Evolutionary conservation across 2,113 vertebrate species (phyloP).

Genomic region (Sialia sialis): DNA sequence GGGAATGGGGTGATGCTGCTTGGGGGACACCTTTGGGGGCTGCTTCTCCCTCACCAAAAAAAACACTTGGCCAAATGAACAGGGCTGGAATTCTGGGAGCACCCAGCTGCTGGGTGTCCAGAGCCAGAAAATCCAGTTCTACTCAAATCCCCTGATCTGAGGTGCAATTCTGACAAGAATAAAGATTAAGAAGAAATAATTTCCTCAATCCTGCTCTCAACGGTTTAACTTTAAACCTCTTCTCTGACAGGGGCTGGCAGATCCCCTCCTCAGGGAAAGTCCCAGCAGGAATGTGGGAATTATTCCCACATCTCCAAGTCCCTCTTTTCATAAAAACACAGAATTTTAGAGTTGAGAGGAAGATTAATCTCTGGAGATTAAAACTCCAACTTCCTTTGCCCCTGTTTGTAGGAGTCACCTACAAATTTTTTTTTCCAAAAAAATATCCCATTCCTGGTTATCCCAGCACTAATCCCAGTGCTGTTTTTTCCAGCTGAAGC

Average conservation of each 20-base stretch:
- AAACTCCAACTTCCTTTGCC: too few relatives aligned
- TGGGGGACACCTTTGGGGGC: background rate
- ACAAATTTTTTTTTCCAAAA: too few relatives aligned
- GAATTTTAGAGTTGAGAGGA: too few relatives aligned
- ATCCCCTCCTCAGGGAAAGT: too few relatives aligned
- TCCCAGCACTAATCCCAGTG: background rate
- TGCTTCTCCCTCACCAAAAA: background rate
- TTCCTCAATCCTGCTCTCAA: background rate
- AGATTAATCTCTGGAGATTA: too few relatives aligned
- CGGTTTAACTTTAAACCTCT: background rate
- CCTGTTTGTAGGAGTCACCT: background rate
- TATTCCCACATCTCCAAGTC: too few relatives aligned
- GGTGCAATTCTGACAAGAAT: accelerated
- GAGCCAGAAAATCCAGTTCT: background rate
- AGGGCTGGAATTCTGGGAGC: background rate
- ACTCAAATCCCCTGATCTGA: background rate
- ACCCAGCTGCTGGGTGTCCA: background rate
- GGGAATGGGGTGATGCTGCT: background rate
- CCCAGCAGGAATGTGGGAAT: too few relatives aligned
- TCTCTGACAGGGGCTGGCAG: too few relatives aligned
- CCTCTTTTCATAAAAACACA: too few relatives aligned
- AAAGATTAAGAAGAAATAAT: background rate
- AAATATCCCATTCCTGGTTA: background rate
- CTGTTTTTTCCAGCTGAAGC: background rate
- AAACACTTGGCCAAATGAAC: background rate